Evolutionary conservation across 2,113 vertebrate genomes (phyloP).

Genomic region (Perca schrenkii): DNA sequence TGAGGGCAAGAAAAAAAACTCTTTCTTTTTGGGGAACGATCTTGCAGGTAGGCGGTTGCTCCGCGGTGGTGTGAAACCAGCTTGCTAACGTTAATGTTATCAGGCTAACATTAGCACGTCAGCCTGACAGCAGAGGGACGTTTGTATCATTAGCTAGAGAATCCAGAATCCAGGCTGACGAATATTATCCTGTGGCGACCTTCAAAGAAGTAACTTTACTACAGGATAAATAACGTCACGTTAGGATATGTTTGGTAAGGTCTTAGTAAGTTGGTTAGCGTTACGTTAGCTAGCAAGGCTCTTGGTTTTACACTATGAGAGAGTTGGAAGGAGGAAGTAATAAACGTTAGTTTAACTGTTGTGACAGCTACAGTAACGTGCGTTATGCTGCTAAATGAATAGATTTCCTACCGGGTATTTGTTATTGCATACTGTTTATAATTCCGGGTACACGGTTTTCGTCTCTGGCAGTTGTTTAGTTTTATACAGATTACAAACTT

Average conservation of each 20-base stretch:
- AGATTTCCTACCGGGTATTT: neutral
- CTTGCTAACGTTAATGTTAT: conserved; percentile 22
- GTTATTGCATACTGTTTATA: neutral
- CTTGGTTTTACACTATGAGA: neutral
- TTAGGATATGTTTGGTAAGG: neutral
- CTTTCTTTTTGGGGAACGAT: no score
- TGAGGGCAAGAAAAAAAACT: no score
- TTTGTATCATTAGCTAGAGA: conserved; percentile 12
- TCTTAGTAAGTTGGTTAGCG: neutral
- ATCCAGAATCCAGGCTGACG: neutral
- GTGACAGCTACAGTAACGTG: neutral
- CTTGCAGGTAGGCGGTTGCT: no score
- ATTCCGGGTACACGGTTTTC: neutral
- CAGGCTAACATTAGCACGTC: conserved; percentile 37
- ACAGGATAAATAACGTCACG: neutral
- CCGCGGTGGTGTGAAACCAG: no score
- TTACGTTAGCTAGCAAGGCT: neutral
- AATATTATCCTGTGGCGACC: neutral
- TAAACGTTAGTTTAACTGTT: neutral
- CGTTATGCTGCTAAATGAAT: neutral
- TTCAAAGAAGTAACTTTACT: neutral
- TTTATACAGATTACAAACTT: neutral
- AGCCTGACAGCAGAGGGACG: neutral
- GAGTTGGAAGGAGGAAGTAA: conserved; percentile 41
- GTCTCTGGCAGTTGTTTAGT: neutral